phyloP scores from a whole-genome alignment of 2,797 vertebrate genomes.

The Aplochiton taeniatus region DNA sequence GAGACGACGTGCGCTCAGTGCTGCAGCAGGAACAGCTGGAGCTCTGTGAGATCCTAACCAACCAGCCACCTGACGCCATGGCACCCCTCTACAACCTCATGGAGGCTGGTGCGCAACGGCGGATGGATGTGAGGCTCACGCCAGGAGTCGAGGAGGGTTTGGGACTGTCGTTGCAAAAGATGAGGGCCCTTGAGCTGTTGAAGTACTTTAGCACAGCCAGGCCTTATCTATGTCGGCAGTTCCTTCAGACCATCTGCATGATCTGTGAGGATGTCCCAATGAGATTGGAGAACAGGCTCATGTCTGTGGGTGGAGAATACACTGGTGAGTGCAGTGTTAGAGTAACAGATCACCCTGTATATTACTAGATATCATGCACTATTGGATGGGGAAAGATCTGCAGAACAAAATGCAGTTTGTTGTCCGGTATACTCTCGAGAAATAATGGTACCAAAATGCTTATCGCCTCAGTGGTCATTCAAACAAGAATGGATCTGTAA shows the following conservation, averaged over 20 bases:
- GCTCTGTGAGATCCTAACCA: constrained; percentile 70
- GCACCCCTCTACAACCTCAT: constrained; percentile 53
- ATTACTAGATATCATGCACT: not conserved
- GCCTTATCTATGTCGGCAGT: constrained; percentile 62
- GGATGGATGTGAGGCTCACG: not conserved
- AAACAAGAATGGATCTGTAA: too few species aligned
- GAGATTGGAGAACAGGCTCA: constrained; percentile 77
- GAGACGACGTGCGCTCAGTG: constrained; percentile 45
- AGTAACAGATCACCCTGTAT: constrained; percentile 24
- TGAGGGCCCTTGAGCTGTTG: constrained; percentile 60
- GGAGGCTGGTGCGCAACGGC: constrained; percentile 23
- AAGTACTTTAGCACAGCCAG: constrained; percentile 55
- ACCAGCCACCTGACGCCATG: constrained; percentile 47
- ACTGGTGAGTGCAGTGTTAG: constrained; percentile 18
- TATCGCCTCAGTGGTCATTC: too few species aligned
- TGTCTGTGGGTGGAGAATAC: constrained; percentile 71
- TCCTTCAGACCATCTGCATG: constrained; percentile 77
- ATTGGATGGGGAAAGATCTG: not conserved
- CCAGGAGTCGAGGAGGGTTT: too few species aligned
- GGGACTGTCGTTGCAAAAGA: not conserved
- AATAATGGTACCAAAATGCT: too few species aligned
- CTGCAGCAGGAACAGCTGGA: constrained; percentile 58
- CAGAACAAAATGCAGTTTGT: too few species aligned
- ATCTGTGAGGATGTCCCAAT: constrained; percentile 79
- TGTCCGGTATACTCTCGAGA: too few species aligned